These are phyloP conservation scores for Pristionchus fissidentatus DNA, from an alignment of 2,888 invertebrate genomes.

Conservation along the genomic window DNA sequence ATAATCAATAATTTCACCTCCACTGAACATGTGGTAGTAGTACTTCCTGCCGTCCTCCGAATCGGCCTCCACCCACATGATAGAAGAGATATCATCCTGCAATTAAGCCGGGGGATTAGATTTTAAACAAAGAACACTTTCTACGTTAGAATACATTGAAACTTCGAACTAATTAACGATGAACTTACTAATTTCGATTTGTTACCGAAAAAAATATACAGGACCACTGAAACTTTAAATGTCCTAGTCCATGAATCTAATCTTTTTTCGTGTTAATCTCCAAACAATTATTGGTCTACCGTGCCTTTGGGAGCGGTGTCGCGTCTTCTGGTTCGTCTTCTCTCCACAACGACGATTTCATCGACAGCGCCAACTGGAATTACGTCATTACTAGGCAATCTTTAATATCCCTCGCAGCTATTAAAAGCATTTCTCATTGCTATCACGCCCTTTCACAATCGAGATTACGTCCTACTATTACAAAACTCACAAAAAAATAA, in stretches of 20 bases:
- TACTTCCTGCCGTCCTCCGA: conserved; percentile 62
- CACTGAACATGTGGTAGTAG: conserved; percentile 67
- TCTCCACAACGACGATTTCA: conserved; percentile 38
- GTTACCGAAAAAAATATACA: neutral
- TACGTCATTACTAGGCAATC: neutral
- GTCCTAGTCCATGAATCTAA: neutral
- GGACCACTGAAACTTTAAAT: neutral
- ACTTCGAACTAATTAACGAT: too few species aligned
- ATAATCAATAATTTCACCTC: conserved; percentile 51
- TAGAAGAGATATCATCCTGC: conserved; percentile 53
- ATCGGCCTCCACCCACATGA: conserved; percentile 66
- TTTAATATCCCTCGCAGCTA: too few species aligned
- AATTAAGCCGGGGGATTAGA: neutral
- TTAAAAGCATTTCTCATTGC: too few species aligned
- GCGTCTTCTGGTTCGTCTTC: conserved; percentile 39
- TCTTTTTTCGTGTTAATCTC: neutral
- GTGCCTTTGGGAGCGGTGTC: conserved; percentile 6
- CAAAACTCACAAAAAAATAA: too few species aligned
- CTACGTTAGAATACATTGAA: too few species aligned
- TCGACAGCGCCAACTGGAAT: neutral
- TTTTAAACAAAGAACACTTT: neutral
- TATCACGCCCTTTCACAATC: too few species aligned
- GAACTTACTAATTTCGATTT: too few species aligned
- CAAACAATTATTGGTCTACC: neutral
- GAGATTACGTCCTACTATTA: too few species aligned